Evolutionary conservation across 2,113 vertebrate genomes (phyloP).

Genomic region (Calidris pugnax): DNA sequence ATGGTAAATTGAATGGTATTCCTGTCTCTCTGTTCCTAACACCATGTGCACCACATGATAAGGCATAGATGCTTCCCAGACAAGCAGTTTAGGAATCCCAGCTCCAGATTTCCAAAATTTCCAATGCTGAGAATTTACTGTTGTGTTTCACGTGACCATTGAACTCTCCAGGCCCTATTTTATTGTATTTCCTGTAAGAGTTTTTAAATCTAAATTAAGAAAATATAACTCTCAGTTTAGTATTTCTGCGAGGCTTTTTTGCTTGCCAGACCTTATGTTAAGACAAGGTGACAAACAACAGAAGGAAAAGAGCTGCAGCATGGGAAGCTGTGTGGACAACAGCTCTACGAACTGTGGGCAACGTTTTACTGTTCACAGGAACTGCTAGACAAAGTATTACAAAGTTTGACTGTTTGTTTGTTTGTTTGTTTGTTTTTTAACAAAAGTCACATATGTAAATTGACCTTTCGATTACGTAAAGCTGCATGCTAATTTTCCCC

Average conservation of each 20-base stretch:
- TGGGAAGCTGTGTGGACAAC: background rate
- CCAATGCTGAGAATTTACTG: background rate
- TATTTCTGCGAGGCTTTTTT: background rate
- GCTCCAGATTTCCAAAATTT: background rate
- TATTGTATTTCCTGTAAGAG: background rate
- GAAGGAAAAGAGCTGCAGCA: background rate
- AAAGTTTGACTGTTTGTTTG: background rate
- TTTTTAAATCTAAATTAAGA: background rate
- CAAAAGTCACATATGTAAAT: background rate
- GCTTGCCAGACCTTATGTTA: background rate
- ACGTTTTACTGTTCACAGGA: background rate
- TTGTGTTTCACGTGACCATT: background rate
- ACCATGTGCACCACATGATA: background rate
- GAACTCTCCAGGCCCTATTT: background rate
- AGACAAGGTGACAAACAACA: background rate
- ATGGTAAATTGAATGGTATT: background rate
- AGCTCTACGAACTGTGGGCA: background rate
- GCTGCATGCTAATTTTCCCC: background rate
- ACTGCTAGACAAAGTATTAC: background rate
- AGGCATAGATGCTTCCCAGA: background rate
- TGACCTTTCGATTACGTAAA: background rate
- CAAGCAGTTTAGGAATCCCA: background rate
- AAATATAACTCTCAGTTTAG: background rate
- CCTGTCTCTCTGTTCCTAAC: background rate
- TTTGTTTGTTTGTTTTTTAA: too few species aligned